phyloP scores from a whole-genome alignment of 2,797 vertebrate species.

The Catharus ustulatus region DNA sequence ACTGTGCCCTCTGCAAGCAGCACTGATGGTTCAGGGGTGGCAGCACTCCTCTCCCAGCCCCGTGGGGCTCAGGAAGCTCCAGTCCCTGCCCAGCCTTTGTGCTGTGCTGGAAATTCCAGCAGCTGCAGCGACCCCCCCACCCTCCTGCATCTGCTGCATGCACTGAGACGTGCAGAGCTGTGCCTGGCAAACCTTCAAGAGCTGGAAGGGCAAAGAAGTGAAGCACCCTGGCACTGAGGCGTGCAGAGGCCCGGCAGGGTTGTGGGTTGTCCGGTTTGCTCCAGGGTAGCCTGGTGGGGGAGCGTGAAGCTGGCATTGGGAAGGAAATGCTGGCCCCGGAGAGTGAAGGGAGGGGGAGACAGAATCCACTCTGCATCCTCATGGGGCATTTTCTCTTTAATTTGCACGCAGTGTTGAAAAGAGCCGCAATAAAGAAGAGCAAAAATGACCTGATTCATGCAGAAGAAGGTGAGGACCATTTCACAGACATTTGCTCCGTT shows the following conservation, averaged over 20 bases:
- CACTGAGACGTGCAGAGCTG: not conserved
- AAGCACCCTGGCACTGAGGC: not conserved
- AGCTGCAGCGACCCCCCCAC: not conserved
- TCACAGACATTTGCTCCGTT: constrained; percentile 92
- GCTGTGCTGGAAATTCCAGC: not conserved
- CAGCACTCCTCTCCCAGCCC: constrained; percentile 9
- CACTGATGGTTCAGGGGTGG: not conserved
- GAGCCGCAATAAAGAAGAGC: constrained; percentile 92
- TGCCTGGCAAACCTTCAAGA: not conserved
- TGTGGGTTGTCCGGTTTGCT: not conserved
- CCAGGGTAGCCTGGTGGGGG: not conserved
- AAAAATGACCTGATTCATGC: constrained; percentile 94
- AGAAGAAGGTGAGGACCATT: constrained; percentile 94
- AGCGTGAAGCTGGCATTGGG: not conserved
- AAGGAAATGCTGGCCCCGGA: constrained; percentile 12
- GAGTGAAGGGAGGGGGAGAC: constrained; percentile 12
- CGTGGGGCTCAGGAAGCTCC: not conserved
- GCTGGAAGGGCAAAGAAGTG: not conserved
- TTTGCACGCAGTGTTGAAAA: constrained; percentile 88
- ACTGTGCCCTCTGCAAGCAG: not conserved
- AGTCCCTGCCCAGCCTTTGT: constrained; percentile 3
- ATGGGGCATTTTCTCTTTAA: not conserved
- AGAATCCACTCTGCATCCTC: not conserved
- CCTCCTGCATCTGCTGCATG: not conserved
- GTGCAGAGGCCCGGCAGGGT: not conserved